Evolutionary conservation across 2,113 vertebrate genomes (phyloP).

Genomic region (Dromiciops gliroides): DNA sequence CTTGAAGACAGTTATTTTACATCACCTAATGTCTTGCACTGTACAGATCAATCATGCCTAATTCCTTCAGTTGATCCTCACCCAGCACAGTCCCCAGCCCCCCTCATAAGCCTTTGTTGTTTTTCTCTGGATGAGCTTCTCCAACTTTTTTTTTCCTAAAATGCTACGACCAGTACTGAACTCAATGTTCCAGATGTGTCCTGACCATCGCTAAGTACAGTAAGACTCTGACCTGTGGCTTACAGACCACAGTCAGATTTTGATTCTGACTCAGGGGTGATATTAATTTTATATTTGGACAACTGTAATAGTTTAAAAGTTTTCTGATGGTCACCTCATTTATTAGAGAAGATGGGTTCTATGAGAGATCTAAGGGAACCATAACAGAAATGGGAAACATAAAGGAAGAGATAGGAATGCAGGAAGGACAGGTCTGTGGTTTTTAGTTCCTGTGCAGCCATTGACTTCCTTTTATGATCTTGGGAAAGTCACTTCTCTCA

Average conservation of each 20-base stretch:
- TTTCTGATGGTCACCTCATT: background rate
- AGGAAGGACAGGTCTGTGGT: background rate
- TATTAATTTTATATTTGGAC: background rate
- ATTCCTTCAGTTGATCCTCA: background rate
- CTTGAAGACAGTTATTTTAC: background rate
- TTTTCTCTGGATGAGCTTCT: background rate
- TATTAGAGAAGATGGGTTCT: background rate
- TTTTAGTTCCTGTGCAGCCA: background rate
- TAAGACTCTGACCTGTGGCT: background rate
- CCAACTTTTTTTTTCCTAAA: background rate
- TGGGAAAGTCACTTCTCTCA: background rate
- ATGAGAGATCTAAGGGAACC: background rate
- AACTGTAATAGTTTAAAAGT: background rate
- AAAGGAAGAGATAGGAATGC: too few species aligned
- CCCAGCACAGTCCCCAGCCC: background rate
- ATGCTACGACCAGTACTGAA: background rate
- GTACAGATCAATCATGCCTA: background rate
- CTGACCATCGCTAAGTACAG: background rate
- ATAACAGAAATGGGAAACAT: too few species aligned
- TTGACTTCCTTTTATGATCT: background rate
- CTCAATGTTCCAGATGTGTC: background rate
- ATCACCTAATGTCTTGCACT: background rate
- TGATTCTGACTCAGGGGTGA: background rate
- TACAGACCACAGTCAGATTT: background rate
- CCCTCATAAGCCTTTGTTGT: background rate